Percentiles rank a stretch among this genome's conserved stretches.
Conservation (phyloP, 2,888 invertebrate genomes). For the Tenthredo scrophulariae region DNA sequence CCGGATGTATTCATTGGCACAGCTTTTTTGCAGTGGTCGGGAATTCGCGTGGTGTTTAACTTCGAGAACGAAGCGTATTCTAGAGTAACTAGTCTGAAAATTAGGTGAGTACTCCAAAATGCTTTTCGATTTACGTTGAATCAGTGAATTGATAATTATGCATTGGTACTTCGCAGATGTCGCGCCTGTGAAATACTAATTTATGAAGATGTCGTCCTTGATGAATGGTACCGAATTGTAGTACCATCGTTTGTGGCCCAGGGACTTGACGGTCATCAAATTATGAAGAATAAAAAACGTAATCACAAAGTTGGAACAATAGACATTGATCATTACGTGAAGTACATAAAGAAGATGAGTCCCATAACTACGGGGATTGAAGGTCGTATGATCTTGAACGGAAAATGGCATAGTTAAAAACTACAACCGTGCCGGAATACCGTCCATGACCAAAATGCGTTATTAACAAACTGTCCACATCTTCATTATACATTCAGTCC, state of each 20-base stretch:
- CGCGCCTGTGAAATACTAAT: conserved; percentile 83
- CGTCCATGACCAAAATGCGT: background rate
- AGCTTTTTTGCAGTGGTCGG: conserved; percentile 68
- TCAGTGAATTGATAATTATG: background rate
- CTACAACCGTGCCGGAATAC: background rate
- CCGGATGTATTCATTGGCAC: conserved; percentile 52
- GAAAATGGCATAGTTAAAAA: conserved; percentile 8
- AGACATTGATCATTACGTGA: conserved; percentile 81
- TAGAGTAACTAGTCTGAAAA: conserved; percentile 63
- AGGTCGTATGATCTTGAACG: conserved; percentile 78
- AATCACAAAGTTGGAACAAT: conserved; percentile 79
- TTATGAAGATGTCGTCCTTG: conserved; percentile 81
- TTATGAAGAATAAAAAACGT: conserved; percentile 79
- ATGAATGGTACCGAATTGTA: conserved; percentile 83
- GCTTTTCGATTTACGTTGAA: background rate
- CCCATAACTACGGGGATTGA: conserved; percentile 80
- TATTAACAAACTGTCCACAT: background rate
- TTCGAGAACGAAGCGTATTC: conserved; percentile 56
- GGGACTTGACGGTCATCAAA: conserved; percentile 86
- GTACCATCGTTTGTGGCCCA: conserved; percentile 68
- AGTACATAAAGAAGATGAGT: conserved; percentile 80
- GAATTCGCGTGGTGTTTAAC: conserved; percentile 68
- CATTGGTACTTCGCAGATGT: conserved; percentile 77
- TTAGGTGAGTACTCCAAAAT: conserved; percentile 62
- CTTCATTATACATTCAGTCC: background rate